Base-by-base conservation (phyloP, 2,888 invertebrate genomes). In the Tyria jacobaeae region DNA sequence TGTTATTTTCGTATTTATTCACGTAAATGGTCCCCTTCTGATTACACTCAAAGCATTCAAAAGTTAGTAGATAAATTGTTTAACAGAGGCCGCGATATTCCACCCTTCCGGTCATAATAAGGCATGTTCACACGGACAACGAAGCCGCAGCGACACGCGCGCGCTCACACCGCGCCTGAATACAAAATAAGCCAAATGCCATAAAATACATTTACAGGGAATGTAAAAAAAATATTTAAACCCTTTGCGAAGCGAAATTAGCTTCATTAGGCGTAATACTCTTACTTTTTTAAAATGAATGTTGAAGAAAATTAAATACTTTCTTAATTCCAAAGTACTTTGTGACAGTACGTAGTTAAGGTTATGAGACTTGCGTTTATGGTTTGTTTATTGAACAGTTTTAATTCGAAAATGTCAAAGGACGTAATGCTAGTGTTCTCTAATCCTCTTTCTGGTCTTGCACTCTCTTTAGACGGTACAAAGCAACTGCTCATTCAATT, bases 271-370 rank as follows among this genome's bases (percentile, higher is more conserved):
- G 25, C 59, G 52, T 66, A 70, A 76, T 70, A 49, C 34, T 58
- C 64, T 67, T 70, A 49, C 34, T 58, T 65, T 67, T 39, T 76
- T 71, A 74, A 27, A 76, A 74, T 75, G 71, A 68, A 70, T 72
- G 56, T 71, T 58, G 67, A 60, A 62, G 66, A 64, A 64, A 66
- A 62, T 63, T 53, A 51, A 63, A 49, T 51, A 53, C 62, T 68
- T 70, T 73, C 54, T 47, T 65, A 62, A 51, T 60, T 41, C 10
- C 6, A 21, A n/a, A 15, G 12, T 31, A 31, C 54, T 41, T 41
- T 54, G 24, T 17, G n/a, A 25, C n/a, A 15, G 35, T 9, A 51
- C 24, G 35, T 51, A 35, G 24, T 35, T 35, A 9, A 1, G 10
- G 17, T 21, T 17, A 17, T 10, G 3, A 41, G 21, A 10, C 41